phyloP scores from a whole-genome alignment of 2,113 vertebrate genomes.

The Salvelinus fontinalis region DNA sequence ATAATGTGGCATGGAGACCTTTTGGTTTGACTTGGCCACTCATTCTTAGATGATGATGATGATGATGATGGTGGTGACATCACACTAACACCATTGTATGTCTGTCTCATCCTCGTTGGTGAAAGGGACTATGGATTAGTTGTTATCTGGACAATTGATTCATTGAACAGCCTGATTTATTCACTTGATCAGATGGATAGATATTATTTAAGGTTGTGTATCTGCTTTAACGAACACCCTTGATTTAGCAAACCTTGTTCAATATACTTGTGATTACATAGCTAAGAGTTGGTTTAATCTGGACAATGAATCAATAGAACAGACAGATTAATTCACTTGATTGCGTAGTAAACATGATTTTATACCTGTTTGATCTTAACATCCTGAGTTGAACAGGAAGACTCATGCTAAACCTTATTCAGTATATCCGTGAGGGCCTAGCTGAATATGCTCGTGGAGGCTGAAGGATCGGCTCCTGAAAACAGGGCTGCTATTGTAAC shows the following conservation, averaged over 20 bases:
- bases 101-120: slow-evolving; percentile 32
- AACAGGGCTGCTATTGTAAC: slow-evolving; percentile 44
- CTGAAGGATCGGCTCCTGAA: slow-evolving; percentile 25
- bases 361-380: no score
- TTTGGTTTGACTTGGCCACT: slow-evolving; percentile 50
- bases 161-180: slow-evolving; percentile 27
- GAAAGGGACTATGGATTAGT: slow-evolving; percentile 33
- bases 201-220: slow-evolving; percentile 5
- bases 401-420: background rate
- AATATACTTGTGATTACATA: no score
- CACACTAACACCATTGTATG: slow-evolving; percentile 38
- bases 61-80: slow-evolving; percentile 23
- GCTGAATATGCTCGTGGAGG: background rate
- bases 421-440: background rate
- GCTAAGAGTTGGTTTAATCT: no score
- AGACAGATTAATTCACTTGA: background rate
- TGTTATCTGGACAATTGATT: slow-evolving; percentile 31
- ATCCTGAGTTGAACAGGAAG: slow-evolving; percentile 13
- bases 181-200: slow-evolving; percentile 1
- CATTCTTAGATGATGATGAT: slow-evolving; percentile 31
- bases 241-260: no score
- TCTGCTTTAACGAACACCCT: background rate
- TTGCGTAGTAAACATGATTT: background rate
- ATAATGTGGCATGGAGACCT: slow-evolving; percentile 69
- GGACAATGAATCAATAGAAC: no score